These are phyloP conservation scores for Xiphorhynchus erythropygius DNA, from an alignment of 2,797 vertebrate species.

Conservation along the genomic window DNA sequence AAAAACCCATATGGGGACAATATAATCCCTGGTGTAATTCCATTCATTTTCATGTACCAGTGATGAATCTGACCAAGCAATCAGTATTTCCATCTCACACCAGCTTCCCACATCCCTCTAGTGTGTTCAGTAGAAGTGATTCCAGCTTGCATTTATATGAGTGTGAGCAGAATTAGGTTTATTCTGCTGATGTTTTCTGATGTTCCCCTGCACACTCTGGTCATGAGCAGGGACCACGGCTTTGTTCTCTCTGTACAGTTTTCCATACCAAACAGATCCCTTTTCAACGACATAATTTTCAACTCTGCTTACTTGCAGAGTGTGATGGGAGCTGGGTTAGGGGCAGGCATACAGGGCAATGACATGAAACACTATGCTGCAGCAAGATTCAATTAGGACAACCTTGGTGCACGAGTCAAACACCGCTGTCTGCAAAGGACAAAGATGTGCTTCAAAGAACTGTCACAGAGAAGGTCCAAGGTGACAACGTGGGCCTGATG, in stretches of 20 bases:
- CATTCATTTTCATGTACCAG: slow-evolving; percentile 18
- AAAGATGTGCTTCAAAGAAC: not conserved
- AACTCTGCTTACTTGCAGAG: not conserved
- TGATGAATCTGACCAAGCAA: not conserved
- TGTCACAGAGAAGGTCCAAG: not conserved
- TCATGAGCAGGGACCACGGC: not conserved
- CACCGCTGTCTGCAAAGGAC: not conserved
- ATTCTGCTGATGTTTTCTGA: not conserved
- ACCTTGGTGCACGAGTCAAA: not conserved
- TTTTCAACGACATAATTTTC: not conserved
- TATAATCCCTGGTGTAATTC: slow-evolving; percentile 54
- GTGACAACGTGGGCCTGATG: not conserved
- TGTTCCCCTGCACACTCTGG: not conserved
- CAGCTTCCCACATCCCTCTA: not conserved
- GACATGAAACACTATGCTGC: fast-evolving
- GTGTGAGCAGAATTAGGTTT: not conserved
- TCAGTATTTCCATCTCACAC: not conserved
- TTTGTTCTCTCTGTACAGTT: not conserved
- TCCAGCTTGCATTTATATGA: not conserved
- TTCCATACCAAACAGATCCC: not conserved
- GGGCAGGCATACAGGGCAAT: not conserved
- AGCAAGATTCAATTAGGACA: not conserved
- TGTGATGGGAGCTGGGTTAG: not conserved
- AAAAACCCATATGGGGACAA: slow-evolving; percentile 44
- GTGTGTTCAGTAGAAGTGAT: not conserved